A percentile compares a stretch with the other conserved stretches of the same genome.
These are phyloP conservation scores for Hippoglossus hippoglossus DNA, from an alignment of 2,797 vertebrate species.

Conservation along the genomic window DNA sequence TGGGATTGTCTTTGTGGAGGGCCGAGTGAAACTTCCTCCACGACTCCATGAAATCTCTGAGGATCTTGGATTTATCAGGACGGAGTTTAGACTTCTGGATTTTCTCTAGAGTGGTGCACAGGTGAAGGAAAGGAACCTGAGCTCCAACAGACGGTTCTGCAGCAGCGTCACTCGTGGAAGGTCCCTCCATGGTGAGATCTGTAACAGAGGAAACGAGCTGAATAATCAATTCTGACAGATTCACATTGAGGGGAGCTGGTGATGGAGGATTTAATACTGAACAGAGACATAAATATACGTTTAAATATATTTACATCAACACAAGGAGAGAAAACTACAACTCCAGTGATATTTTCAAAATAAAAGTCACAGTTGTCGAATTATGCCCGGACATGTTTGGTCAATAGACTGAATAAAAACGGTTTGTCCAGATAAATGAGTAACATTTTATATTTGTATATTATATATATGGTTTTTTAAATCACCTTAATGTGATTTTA, in stretches of 20 bases:
- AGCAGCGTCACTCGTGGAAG: conserved; percentile 58
- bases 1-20: conserved; percentile 88
- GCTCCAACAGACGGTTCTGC: conserved; percentile 85
- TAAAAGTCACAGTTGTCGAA: conserved; percentile 20
- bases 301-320: neutral
- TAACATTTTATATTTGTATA: too few relatives aligned
- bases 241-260: too few relatives aligned
- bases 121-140: conserved; percentile 91
- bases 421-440: too few relatives aligned
- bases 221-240: too few relatives aligned
- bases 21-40: conserved; percentile 94
- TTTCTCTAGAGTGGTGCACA: conserved; percentile 92
- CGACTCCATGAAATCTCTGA: conserved; percentile 91
- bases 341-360: conserved; percentile 42
- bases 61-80: conserved; percentile 88
- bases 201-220: neutral
- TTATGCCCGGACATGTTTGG: neutral
- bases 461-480: neutral
- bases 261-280: neutral
- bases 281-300: neutral
- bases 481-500: neutral
- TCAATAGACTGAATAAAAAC: too few relatives aligned
- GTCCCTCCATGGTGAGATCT: conserved; percentile 76
- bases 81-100: conserved; percentile 92
- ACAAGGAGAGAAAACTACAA: neutral